Percentiles rank a stretch among this genome's conserved stretches.
These are phyloP conservation scores for Myotis lucifugus DNA, from an alignment of 2,113 vertebrate species.

Conservation along the genomic window DNA sequence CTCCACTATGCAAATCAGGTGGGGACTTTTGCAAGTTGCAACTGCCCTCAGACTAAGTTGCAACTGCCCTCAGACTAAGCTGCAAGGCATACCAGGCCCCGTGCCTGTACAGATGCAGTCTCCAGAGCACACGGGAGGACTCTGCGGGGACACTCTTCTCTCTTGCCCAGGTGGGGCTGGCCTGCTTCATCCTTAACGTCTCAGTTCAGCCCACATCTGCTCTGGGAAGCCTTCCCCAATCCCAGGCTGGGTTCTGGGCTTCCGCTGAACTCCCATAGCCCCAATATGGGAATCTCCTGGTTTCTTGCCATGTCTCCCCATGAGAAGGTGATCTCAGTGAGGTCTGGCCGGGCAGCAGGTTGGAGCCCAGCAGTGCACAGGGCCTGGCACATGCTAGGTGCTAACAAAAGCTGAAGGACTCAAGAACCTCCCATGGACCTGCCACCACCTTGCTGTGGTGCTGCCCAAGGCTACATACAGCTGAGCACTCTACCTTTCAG, in stretches of 20 bases:
- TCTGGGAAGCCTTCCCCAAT: background rate
- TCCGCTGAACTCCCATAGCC: background rate
- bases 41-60: background rate
- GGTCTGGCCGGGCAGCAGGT: background rate
- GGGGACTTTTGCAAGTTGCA: background rate
- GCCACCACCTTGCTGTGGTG: background rate
- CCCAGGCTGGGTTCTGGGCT: background rate
- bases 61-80: too few species aligned
- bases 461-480: background rate
- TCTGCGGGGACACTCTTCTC: background rate
- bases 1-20: constrained; percentile 35
- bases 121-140: background rate
- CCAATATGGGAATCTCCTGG: background rate
- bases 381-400: background rate
- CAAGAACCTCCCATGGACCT: background rate
- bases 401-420: background rate
- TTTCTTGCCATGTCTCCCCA: background rate
- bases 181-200: background rate
- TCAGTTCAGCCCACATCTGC: background rate
- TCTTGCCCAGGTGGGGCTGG: background rate
- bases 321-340: background rate
- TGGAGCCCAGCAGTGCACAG: too few species aligned
- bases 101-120: too few species aligned
- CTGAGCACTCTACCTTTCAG: constrained; percentile 42
- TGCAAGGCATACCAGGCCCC: too few species aligned